Evolutionary conservation across 2,113 vertebrate genomes (phyloP).

Genomic region (Dasyurus viverrinus): DNA sequence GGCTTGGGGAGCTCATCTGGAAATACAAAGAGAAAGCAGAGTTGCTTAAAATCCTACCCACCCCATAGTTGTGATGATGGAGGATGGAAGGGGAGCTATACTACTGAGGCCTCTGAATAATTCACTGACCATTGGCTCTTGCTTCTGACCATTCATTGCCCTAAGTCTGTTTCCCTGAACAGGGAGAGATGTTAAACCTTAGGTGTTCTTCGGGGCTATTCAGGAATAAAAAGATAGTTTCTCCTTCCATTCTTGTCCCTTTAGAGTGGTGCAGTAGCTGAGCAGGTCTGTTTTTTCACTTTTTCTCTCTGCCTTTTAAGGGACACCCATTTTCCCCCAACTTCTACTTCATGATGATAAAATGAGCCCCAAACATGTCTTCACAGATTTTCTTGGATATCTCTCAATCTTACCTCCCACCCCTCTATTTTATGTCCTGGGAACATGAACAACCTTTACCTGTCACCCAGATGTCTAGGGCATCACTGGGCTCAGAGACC

Average conservation of each 20-base stretch:
- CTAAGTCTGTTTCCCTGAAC: neutral
- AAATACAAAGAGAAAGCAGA: too few relatives aligned
- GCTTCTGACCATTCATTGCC: neutral
- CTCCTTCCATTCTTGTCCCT: neutral
- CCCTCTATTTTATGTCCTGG: too few relatives aligned
- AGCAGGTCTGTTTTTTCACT: neutral
- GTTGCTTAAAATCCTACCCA: too few relatives aligned
- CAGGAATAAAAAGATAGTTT: rapidly evolving
- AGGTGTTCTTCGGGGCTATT: neutral
- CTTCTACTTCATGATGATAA: neutral
- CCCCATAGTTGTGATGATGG: too few relatives aligned
- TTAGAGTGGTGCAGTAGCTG: neutral
- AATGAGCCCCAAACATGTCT: too few relatives aligned
- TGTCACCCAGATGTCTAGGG: too few relatives aligned
- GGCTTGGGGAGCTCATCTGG: too few relatives aligned
- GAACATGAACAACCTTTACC: too few relatives aligned
- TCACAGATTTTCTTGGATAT: too few relatives aligned
- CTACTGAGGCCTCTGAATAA: rapidly evolving
- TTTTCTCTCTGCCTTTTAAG: neutral
- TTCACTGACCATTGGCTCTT: neutral
- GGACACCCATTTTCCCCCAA: neutral
- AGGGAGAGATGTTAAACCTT: neutral
- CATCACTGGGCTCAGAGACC: too few relatives aligned
- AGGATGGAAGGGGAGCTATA: too few relatives aligned
- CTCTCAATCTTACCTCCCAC: too few relatives aligned